A percentile compares a stretch with the other conserved stretches of the same genome.
Conservation (phyloP, 2,797 vertebrate genomes). For the Micrastur ruficollis region DNA sequence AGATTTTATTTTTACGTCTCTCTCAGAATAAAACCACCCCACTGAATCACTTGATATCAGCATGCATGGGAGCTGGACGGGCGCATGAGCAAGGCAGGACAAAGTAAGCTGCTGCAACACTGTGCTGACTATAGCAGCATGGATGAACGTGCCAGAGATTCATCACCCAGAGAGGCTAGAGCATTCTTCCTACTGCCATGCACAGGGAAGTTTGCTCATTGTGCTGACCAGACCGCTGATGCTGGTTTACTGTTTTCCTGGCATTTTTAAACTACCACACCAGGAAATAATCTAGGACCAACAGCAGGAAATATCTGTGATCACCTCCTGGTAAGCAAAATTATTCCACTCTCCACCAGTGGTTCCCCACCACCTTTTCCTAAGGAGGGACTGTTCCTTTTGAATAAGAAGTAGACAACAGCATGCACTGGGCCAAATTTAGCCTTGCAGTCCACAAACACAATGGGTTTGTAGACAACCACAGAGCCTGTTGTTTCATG, state of each 20-base stretch:
- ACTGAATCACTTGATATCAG: neutral
- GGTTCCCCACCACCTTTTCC: neutral
- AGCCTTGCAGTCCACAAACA: neutral
- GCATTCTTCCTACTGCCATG: neutral
- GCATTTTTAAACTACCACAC: neutral
- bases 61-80: neutral
- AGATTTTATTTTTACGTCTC: neutral
- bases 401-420: neutral
- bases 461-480: neutral
- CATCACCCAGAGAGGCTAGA: neutral
- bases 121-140: neutral
- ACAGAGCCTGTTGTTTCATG: neutral
- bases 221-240: neutral
- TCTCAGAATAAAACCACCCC: neutral
- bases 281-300: neutral
- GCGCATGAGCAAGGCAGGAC: neutral
- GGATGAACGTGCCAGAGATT: fast-evolving
- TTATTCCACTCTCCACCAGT: neutral
- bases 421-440: neutral
- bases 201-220: neutral
- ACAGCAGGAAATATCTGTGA: constrained; percentile 13
- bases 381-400: neutral
- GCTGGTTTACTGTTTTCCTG: neutral
- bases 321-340: neutral
- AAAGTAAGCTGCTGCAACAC: neutral